phyloP scores from a whole-genome alignment of 2,113 vertebrate genomes.

The Neomonachus schauinslandi region DNA sequence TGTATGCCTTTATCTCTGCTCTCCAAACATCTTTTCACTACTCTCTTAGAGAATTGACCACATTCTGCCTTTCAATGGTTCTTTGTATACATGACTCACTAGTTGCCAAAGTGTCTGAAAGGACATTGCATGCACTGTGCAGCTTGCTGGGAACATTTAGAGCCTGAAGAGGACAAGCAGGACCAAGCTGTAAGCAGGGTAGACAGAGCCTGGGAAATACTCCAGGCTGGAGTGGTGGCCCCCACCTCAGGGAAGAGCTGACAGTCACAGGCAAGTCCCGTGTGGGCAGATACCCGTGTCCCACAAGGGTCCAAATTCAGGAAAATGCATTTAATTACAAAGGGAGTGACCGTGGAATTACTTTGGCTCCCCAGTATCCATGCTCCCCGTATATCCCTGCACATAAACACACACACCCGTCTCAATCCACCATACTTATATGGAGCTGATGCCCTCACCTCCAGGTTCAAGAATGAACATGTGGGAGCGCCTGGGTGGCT shows the following conservation, averaged over 20 bases:
- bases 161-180: neutral
- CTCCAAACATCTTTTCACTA: conserved; percentile 70
- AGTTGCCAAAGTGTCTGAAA: conserved; percentile 74
- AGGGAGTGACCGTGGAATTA: neutral
- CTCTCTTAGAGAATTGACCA: conserved; percentile 66
- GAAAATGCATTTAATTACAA: neutral
- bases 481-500: no score
- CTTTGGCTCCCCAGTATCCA: neutral
- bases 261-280: neutral
- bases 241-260: neutral
- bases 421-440: neutral
- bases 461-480: neutral
- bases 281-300: neutral
- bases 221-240: neutral
- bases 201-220: neutral
- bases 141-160: conserved; percentile 51
- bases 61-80: conserved; percentile 75
- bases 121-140: conserved; percentile 68
- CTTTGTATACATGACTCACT: conserved; percentile 75
- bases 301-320: neutral
- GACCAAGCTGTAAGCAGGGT: neutral
- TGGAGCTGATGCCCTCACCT: neutral
- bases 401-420: neutral
- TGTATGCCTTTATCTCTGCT: conserved; percentile 65
- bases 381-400: neutral